Base-by-base conservation (phyloP, 92 coral and sea anemone genomes). In the Epizoanthus fatuus region DNA sequence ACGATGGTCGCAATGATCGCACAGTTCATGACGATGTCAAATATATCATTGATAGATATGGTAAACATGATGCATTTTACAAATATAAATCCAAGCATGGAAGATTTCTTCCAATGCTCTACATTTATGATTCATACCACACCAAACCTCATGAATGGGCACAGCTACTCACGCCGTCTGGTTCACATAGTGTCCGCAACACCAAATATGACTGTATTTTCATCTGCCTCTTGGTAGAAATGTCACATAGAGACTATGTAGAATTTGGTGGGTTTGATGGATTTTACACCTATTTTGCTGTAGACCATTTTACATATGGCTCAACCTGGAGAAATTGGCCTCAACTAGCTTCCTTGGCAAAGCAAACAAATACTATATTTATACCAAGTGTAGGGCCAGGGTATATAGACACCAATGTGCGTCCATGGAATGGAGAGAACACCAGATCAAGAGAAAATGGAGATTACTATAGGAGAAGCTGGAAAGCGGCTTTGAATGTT, bases 371-470 rank as follows among this genome's bases (percentile, higher is more conserved):
- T 64, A 85, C 94, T 7, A 44, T 95, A 29, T 97, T 97, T 73
- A 95, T 97, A 59, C 99, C 99, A 56, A 97, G 99, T 81, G 98
- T 95, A 3, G 99, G 99, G 20, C 98, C 99, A 9, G 99, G 99
- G 38, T 97, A 97, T 35, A 91, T 97, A 5, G 99, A 97, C 72
- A 95, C 97, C 1, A 86, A 74, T 58, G 93, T 97, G 3, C 93
- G 99, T 13, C 99, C 98, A 0, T 95, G 99, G 99, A 97, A 97
- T 76, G 69, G 80, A 3, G 86, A 74, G 57, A 97, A 97, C 63
- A 95, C 97, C 12, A 79, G 99, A 54, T 25, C 81, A 53, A 81
- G 99, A 38, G 62, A 89, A 45, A 84, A 90, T 87, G 99, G 99
- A 4, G 90, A 85, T 62, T 97, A 97, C 65, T 97, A 97, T 67